phyloP scores from a whole-genome alignment of 2,113 vertebrate genomes.

The Lepus europaeus region DNA sequence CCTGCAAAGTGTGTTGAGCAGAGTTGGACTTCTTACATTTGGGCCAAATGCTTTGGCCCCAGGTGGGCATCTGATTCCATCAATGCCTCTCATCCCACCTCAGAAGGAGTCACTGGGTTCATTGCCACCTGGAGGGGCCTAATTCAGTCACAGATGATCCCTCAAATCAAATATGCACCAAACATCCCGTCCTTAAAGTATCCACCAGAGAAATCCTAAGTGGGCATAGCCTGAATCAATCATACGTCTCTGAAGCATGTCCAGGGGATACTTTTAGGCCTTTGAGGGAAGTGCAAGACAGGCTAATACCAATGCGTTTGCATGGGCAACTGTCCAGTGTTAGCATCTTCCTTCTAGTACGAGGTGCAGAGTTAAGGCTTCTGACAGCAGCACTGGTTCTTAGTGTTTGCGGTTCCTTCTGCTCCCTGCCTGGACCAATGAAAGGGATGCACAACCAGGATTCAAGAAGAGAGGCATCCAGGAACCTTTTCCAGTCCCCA shows the following conservation, averaged over 20 bases:
- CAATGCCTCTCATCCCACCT: background rate
- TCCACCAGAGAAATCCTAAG: background rate
- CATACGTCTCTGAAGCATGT: background rate
- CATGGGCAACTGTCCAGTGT: background rate
- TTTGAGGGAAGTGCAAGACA: background rate
- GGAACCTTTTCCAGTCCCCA: background rate
- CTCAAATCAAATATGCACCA: background rate
- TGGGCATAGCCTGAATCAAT: background rate
- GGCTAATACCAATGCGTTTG: background rate
- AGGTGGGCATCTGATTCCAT: background rate
- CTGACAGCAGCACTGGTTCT: background rate
- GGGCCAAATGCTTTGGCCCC: background rate
- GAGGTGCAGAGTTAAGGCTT: background rate
- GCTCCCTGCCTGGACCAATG: background rate
- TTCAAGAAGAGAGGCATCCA: background rate
- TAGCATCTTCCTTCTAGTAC: background rate
- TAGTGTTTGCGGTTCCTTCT: background rate
- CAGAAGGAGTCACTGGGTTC: background rate
- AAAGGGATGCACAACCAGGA: background rate
- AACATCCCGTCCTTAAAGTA: background rate
- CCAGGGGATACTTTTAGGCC: background rate
- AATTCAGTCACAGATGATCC: background rate
- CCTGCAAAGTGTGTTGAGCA: background rate
- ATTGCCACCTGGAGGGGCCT: background rate
- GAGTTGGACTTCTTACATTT: background rate